Percentiles rank a stretch among this genome's conserved stretches.
Evolutionary conservation across 2,797 vertebrate species (phyloP).

Genomic region (Carduelis carduelis): DNA sequence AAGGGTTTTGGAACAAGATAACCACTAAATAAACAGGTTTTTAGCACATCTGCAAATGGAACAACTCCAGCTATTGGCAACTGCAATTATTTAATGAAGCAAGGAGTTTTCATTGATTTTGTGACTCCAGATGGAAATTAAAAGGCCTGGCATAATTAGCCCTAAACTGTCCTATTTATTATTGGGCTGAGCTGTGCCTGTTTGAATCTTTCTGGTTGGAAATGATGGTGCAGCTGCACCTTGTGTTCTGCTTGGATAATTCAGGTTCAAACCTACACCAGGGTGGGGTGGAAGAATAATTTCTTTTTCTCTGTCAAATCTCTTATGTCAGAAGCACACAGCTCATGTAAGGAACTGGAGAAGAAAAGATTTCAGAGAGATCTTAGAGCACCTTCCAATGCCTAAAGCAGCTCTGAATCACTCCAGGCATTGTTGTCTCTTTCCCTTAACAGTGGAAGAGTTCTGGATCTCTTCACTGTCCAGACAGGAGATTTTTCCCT

Average conservation of each 20-base stretch:
- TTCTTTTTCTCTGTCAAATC: background rate
- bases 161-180: slow-evolving; percentile 25
- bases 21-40: background rate
- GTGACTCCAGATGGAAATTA: slow-evolving; percentile 42
- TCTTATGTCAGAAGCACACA: background rate
- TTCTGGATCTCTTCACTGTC: background rate
- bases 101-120: slow-evolving; percentile 49
- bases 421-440: background rate
- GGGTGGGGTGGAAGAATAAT: rapidly evolving
- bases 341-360: background rate
- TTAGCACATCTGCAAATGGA: background rate
- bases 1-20: background rate
- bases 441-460: rapidly evolving
- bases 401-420: background rate
- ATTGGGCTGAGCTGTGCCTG: background rate
- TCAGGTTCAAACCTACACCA: background rate
- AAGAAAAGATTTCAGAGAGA: background rate
- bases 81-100: slow-evolving; percentile 54
- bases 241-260: background rate
- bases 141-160: slow-evolving; percentile 42
- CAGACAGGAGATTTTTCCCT: background rate
- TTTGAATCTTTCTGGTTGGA: background rate
- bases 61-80: background rate
- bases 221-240: background rate
- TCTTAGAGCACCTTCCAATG: background rate